These are phyloP conservation scores for Brachyhypopomus occidentalis DNA, from an alignment of 2,113 vertebrate species.

Conservation along the genomic window DNA sequence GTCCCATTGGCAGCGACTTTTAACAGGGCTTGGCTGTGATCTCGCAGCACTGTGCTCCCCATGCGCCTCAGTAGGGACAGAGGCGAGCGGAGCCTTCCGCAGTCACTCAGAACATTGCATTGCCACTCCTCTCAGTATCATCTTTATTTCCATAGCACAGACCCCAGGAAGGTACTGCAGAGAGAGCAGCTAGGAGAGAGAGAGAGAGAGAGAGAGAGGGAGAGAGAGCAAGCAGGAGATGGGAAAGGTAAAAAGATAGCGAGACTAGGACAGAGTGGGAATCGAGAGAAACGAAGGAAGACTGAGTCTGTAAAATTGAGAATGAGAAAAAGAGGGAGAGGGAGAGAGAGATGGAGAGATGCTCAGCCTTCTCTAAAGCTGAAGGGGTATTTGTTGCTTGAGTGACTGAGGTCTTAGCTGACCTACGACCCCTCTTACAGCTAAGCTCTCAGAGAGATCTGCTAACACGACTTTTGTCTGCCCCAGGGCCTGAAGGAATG, in stretches of 20 bases:
- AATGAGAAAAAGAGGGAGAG: constrained; percentile 18
- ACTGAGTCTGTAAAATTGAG: neutral
- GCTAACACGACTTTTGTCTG: constrained; percentile 42
- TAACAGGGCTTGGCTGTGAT: constrained; percentile 20
- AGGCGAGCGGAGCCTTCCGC: neutral
- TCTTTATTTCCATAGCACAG: constrained; percentile 13
- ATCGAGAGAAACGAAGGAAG: neutral
- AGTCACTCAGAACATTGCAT: constrained; percentile 27
- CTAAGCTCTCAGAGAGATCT: constrained; percentile 42
- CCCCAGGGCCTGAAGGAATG: constrained; percentile 33
- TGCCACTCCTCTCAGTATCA: neutral
- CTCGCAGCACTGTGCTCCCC: constrained; percentile 13
- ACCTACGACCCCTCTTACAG: constrained; percentile 47
- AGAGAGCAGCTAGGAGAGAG: neutral
- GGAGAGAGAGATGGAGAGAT: constrained; percentile 16
- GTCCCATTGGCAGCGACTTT: constrained; percentile 26
- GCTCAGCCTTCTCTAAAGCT: constrained; percentile 32
- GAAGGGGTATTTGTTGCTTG: constrained; percentile 44
- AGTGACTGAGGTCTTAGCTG: constrained; percentile 47
- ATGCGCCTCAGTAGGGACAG: neutral
- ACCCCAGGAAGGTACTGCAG: constrained; percentile 20
- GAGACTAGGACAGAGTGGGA: neutral
- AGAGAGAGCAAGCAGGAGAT: neutral
- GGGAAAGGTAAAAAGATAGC: constrained; percentile 1
- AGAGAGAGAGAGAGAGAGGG: constrained; percentile 15